These are phyloP conservation scores for Hypena proboscidalis DNA, from an alignment of 2,888 invertebrate species.

Conservation along the genomic window DNA sequence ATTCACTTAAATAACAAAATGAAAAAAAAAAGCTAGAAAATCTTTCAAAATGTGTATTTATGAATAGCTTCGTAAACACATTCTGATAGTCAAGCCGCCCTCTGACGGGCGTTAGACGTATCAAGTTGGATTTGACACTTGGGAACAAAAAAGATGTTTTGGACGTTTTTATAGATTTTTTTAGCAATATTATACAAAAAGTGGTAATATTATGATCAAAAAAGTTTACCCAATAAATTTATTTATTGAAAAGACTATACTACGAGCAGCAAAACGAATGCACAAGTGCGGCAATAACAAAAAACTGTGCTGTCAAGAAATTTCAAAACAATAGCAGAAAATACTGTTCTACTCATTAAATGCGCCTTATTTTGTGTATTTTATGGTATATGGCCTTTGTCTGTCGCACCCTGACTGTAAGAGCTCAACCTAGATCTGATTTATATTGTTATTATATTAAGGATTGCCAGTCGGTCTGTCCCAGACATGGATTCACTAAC, in stretches of 20 bases:
- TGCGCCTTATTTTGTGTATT: conserved; percentile 45
- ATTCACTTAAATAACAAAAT: too few relatives aligned
- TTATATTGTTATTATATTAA: conserved; percentile 65
- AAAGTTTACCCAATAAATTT: conserved; percentile 10
- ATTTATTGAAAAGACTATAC: conserved; percentile 3
- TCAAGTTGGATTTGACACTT: conserved; percentile 55
- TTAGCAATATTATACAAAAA: conserved; percentile 30
- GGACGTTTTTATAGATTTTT: conserved; percentile 41
- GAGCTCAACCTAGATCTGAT: conserved; percentile 50
- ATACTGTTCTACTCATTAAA: conserved; percentile 45
- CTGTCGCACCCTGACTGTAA: conserved; percentile 40
- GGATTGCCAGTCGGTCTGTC: conserved; percentile 56
- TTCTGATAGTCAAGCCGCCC: conserved; percentile 34
- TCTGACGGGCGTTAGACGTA: conserved; percentile 40
- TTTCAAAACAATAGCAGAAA: conserved; percentile 25
- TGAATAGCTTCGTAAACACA: conserved; percentile 46
- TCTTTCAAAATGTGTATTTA: too few relatives aligned
- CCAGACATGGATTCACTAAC: conserved; percentile 47
- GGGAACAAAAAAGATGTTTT: conserved; percentile 49
- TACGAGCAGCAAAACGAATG: conserved; percentile 15
- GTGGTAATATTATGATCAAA: conserved; percentile 27
- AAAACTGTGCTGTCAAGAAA: conserved; percentile 28
- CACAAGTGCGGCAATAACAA: conserved; percentile 39
- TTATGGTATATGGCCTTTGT: conserved; percentile 42
- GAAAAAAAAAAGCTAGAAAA: too few relatives aligned